Percentiles rank a stretch among this genome's conserved stretches.
phyloP scores from a whole-genome alignment of 2,888 invertebrate species.

The Erannis defoliaria region DNA sequence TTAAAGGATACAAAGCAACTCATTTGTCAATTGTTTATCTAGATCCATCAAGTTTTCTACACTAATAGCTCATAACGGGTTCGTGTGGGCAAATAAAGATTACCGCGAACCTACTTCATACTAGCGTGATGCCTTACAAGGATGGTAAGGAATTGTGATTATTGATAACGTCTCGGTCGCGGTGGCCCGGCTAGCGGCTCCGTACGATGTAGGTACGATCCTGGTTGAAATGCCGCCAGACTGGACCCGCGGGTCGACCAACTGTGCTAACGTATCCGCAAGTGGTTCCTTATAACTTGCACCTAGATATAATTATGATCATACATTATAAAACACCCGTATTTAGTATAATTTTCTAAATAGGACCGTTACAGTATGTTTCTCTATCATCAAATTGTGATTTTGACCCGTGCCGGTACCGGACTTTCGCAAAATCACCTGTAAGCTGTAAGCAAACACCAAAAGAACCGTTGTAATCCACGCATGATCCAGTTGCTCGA shows the following conservation, averaged over 20 bases:
- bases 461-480: conserved; percentile 66
- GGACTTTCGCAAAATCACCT: conserved; percentile 50
- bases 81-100: conserved; percentile 29
- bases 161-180: conserved; percentile 45
- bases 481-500: conserved; percentile 64
- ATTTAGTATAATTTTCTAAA: conserved; percentile 39
- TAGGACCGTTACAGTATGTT: conserved; percentile 49
- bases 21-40: conserved; percentile 18
- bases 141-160: conserved; percentile 47
- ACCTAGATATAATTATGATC: conserved; percentile 27
- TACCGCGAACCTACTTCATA: conserved; percentile 42
- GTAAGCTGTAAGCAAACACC: conserved; percentile 47
- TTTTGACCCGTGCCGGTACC: conserved; percentile 45
- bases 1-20: not conserved
- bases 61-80: conserved; percentile 21
- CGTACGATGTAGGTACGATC: conserved; percentile 44
- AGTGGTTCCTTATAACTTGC: conserved; percentile 54
- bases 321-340: conserved; percentile 37
- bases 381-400: conserved; percentile 39
- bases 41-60: conserved; percentile 16
- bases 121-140: conserved; percentile 41
- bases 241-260: conserved; percentile 62
- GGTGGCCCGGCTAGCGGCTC: conserved; percentile 32
- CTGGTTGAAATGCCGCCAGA: conserved; percentile 66
- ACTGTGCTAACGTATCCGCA: conserved; percentile 69